A percentile compares a stretch with the other conserved stretches of the same genome.
phyloP scores from a whole-genome alignment of 2,113 vertebrate species.

The Toxotes jaculatrix region DNA sequence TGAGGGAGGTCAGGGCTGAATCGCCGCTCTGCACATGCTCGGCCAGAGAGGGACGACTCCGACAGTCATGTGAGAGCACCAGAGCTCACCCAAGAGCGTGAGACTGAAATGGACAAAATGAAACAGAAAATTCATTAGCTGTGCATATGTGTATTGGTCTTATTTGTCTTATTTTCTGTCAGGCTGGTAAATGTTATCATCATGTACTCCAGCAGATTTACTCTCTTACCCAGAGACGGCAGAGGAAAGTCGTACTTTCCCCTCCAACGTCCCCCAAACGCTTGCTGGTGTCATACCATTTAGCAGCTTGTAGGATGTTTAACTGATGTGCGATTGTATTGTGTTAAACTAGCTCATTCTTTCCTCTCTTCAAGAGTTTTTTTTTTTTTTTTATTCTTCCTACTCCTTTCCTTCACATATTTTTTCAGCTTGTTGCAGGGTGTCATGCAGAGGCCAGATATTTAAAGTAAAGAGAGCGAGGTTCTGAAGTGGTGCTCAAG shows the following conservation, averaged over 20 bases:
- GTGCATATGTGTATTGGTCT: slow-evolving; percentile 22
- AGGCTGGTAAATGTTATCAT: slow-evolving; percentile 19
- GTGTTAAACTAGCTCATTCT: slow-evolving; percentile 50
- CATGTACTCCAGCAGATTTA: slow-evolving; percentile 18
- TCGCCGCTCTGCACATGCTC: slow-evolving; percentile 44
- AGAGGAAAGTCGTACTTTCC: slow-evolving; percentile 13
- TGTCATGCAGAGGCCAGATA: slow-evolving; percentile 85
- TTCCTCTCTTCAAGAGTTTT: slow-evolving; percentile 16
- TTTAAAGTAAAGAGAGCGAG: slow-evolving; percentile 82
- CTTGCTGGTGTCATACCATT: slow-evolving; percentile 56
- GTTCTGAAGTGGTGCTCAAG: slow-evolving; percentile 84
- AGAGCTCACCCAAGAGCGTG: slow-evolving; percentile 5
- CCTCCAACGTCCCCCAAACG: slow-evolving; percentile 20
- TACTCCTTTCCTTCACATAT: slow-evolving; percentile 15
- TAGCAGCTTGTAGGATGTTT: slow-evolving; percentile 64
- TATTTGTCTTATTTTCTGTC: slow-evolving; percentile 29
- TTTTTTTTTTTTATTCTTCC: neutral
- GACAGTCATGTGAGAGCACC: neutral
- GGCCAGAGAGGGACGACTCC: neutral
- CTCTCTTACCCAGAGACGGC: slow-evolving; percentile 5
- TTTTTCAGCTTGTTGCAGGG: slow-evolving; percentile 66
- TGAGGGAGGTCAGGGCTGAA: slow-evolving; percentile 60
- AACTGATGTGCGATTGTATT: slow-evolving; percentile 58
- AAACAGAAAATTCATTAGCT: slow-evolving; percentile 53
- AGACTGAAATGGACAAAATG: slow-evolving; percentile 40